Base-by-base conservation (phyloP, 1,140 invertebrate genomes). In the Drepana arcuata region DNA sequence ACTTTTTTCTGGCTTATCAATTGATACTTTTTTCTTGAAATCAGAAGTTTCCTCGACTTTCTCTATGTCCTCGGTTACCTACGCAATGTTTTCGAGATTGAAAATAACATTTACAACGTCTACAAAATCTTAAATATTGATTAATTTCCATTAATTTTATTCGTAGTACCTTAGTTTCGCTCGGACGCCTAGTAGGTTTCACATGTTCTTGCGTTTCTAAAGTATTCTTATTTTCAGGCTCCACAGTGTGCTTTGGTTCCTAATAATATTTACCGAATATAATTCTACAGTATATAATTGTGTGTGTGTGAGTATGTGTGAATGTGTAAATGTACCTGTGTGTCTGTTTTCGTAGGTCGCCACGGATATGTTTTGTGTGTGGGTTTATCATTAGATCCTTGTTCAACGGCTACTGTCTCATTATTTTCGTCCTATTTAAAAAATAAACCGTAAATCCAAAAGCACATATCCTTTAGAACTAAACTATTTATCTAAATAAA, bases 291-390 rank as follows among this genome's bases (percentile, higher is more conserved):
- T 32, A 16, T 39, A 24, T 16, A 29, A 46, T 41, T 48, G 34
- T 51, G 11, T 42, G 9, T 48, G 15, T 38, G 41, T 53, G 36
- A 27, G 9, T 34, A 30, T 37, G 37, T 57, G 30, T 58, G 38
- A 44, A 35, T 21, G n/a, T n/a, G n/a, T n/a, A n/a, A 21, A 21
- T 70, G 55, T 79, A 80, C 75, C 75, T 80, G 62, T 61, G 70
- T 74, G 44, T 77, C 48, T 61, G 60, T 58, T 64, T 73, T 66
- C 56, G 66, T 62, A 61, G 58, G 66, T 68, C 64, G 72, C 71
- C 69, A 57, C 27, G 63, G 60, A 39, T 63, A 48, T 48, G 51
- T 51, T 39, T 62, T 58, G 45, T 70, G 65, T 54, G 66, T 52
- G 48, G 48, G 53, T 49, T 56, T 73, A 62, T 78, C 62, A n/a